A percentile compares a stretch with the other conserved stretches of the same genome.
phyloP scores from a whole-genome alignment of 2,888 invertebrate species.

The Drosophila leonis region DNA sequence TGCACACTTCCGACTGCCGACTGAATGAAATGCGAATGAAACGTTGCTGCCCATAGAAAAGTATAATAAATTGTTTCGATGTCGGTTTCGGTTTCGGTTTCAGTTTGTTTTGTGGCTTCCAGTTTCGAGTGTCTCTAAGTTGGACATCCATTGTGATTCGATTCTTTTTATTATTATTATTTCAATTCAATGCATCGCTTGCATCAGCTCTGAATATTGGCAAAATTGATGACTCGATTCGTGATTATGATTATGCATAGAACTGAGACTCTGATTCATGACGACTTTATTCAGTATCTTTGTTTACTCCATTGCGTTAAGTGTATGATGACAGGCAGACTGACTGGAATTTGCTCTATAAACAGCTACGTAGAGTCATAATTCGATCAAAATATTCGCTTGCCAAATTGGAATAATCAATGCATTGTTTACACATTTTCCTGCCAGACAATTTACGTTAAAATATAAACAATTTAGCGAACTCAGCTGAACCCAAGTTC shows the following conservation, averaged over 20 bases:
- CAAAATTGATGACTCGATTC: conserved; percentile 25
- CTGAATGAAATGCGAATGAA: conserved; percentile 34
- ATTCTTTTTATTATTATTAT: conserved; percentile 21
- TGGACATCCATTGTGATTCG: conserved; percentile 15
- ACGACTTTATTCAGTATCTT: neutral
- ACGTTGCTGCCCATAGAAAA: conserved; percentile 28
- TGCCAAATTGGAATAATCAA: neutral
- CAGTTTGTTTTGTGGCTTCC: neutral
- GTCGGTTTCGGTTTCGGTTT: neutral
- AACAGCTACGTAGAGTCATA: conserved; percentile 10
- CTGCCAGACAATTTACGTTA: conserved; percentile 2
- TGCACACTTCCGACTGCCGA: conserved; percentile 49
- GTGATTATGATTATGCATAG: neutral
- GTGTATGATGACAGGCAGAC: conserved; percentile 3
- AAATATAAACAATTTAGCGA: neutral
- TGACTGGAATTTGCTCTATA: conserved; percentile 16
- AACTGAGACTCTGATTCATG: conserved; percentile 12
- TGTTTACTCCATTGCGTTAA: conserved; percentile 9
- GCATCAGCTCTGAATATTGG: conserved; percentile 38
- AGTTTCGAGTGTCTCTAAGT: conserved; percentile 5
- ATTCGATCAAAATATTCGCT: conserved; percentile 6
- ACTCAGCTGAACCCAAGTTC: conserved; percentile 1
- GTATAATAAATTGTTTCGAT: conserved; percentile 31
- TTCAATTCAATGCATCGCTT: conserved; percentile 33
- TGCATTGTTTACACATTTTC: conserved; percentile 4